Base-by-base conservation (phyloP, 2,797 vertebrate species). In the Anas capensis region DNA sequence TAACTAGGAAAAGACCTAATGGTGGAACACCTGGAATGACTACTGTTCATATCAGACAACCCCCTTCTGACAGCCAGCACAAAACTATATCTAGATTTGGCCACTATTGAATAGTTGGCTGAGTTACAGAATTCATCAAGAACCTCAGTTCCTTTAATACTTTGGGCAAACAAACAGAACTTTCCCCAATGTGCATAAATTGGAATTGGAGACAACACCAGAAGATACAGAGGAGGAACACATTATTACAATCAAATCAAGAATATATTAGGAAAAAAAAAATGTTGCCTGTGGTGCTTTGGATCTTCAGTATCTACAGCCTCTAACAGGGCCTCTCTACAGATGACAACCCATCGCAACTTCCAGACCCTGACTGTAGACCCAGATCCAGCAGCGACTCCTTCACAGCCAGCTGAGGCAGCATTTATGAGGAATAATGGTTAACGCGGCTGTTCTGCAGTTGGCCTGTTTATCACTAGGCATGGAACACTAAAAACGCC, bases 391-490 rank as follows among this genome's bases (percentile, higher is more conserved):
- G 12, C 34, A 23, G 24, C 40, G 42, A 20, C 83, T 75, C 71
- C 66, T 31, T 18, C 62, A 11, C 77, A 57, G 77, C 16, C 29
- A 73, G 60, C 72, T 36, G 60, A 61, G 75, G 69, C 78, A 42
- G 33, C 49, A 26, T 56, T 56, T 38, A 82, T 2, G 66, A 84
- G 68, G 34, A 93, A 2, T 72, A 60, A 86, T 1, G 2, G 78
- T 21, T 70, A 42, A 78, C 54, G 31, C 76, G 89, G 84, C 82
- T 95, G 79, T 51, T 83, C 48, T 69, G 87, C 94, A 65, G 34
- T 57, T 92, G 95, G 72, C 54, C 91, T 60, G 93, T 92, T 95
- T 90, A 96, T 86, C 64, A 13, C 49, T 31, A 58, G 82, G 70
- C 82, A 53, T 95, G 89, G 94, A 92, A 8, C 72, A 16, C 71